Conservation (phyloP, 2,797 vertebrate genomes). For the Pachyuromys duprasi region DNA sequence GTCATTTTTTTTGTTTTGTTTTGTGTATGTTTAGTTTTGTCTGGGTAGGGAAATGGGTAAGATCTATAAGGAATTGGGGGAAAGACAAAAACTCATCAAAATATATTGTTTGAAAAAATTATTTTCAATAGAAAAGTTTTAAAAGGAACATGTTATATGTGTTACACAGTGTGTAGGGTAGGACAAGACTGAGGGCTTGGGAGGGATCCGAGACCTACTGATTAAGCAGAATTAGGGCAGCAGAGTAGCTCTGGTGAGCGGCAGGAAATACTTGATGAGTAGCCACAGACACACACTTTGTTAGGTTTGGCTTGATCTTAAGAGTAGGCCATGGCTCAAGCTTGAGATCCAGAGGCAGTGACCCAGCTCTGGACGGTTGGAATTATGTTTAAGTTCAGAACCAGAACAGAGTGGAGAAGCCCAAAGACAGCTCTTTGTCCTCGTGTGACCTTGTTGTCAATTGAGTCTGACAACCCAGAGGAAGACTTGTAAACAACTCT, state of each 20-base stretch:
- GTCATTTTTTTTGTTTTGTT: background rate
- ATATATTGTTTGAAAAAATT: background rate
- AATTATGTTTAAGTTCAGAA: conserved; percentile 1
- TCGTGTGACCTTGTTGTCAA: background rate
- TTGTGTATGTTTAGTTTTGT: background rate
- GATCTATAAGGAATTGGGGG: background rate
- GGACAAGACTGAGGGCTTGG: background rate
- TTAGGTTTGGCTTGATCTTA: background rate
- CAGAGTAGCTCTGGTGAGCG: background rate
- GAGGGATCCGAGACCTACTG: background rate
- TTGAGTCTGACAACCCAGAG: background rate
- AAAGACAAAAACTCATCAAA: background rate
- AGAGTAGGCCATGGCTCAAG: background rate
- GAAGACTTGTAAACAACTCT: background rate
- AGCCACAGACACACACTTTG: background rate
- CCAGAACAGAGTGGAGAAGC: background rate
- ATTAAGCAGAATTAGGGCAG: background rate
- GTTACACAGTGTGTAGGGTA: background rate
- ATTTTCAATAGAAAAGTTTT: background rate
- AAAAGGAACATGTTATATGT: background rate
- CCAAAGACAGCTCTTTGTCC: background rate
- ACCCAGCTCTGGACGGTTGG: background rate
- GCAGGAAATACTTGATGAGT: background rate
- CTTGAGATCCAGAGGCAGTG: background rate
- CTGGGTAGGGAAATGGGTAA: background rate